Percentiles rank a stretch among this genome's conserved stretches.
Conservation (phyloP, 64 coral and sea anemone genomes). For the Dendronephthya gigantea region DNA sequence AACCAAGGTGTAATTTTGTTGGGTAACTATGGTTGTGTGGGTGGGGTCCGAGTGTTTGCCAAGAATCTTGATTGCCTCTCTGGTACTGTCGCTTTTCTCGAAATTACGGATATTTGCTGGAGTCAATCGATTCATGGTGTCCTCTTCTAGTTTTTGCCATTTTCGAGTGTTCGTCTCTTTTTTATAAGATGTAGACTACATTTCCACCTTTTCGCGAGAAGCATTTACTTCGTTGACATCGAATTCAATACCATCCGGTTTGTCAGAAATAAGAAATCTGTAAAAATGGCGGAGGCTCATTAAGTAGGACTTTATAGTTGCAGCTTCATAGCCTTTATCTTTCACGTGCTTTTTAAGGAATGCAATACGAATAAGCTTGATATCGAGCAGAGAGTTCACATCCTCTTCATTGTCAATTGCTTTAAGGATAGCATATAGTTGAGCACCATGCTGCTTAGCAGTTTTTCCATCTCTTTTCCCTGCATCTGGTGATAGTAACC, state of each 20-base stretch:
- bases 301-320: slow-evolving; percentile 37
- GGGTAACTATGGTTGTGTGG: slow-evolving; percentile 15
- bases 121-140: slow-evolving; percentile 22
- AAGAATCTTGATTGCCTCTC: slow-evolving; percentile 38
- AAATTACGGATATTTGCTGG: slow-evolving; percentile 36
- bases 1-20: slow-evolving; percentile 34
- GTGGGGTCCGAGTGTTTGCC: slow-evolving; percentile 20
- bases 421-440: slow-evolving; percentile 32
- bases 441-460: slow-evolving; percentile 49
- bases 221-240: slow-evolving; percentile 1
- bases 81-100: slow-evolving; percentile 30
- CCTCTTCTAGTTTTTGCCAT: slow-evolving; percentile 37
- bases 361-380: slow-evolving; percentile 36
- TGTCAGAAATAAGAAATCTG: slow-evolving; percentile 25
- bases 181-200: slow-evolving; percentile 39
- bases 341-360: slow-evolving; percentile 57
- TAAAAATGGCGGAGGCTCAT: slow-evolving; percentile 48
- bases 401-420: slow-evolving; percentile 16
- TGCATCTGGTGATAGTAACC: slow-evolving; percentile 57
- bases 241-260: slow-evolving; percentile 12
- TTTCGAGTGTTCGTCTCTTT: slow-evolving; percentile 17
- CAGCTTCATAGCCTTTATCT: slow-evolving; percentile 31
- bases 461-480: slow-evolving; percentile 60
- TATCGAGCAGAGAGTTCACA: slow-evolving; percentile 38
- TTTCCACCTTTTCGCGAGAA: slow-evolving; percentile 18